Conservation (phyloP, 2,888 invertebrate species). For the Apodemia hepburni region DNA sequence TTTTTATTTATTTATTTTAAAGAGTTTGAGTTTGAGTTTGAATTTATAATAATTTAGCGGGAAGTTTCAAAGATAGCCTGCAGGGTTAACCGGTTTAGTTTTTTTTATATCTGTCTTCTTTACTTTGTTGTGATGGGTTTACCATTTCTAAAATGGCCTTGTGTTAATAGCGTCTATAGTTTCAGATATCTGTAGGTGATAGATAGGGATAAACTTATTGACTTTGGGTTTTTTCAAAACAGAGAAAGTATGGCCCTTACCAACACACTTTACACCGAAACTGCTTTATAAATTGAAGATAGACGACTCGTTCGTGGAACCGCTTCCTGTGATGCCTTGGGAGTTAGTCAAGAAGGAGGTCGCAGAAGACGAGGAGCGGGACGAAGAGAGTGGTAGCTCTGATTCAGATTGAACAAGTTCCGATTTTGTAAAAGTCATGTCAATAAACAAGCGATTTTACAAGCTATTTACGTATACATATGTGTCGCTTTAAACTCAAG, state of each 20-base stretch:
- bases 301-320: constrained; percentile 69
- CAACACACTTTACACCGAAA: constrained; percentile 64
- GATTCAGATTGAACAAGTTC: not conserved
- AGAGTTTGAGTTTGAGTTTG: too few species aligned
- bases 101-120: too few species aligned
- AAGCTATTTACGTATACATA: not conserved
- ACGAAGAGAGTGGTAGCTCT: constrained; percentile 46
- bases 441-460: constrained; percentile 43
- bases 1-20: too few species aligned
- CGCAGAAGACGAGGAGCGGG: constrained; percentile 39
- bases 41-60: too few species aligned
- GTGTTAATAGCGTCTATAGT: too few species aligned
- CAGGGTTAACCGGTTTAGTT: too few species aligned
- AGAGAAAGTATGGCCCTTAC: constrained; percentile 68
- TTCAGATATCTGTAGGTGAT: too few species aligned
- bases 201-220: not conserved
- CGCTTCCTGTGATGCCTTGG: constrained; percentile 71
- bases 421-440: not conserved
- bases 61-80: too few species aligned
- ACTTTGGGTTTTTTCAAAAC: constrained; percentile 24
- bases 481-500: too few species aligned
- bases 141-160: too few species aligned
- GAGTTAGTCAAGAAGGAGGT: constrained; percentile 57
- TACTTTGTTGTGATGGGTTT: too few species aligned
- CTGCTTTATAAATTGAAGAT: constrained; percentile 62